Percentiles rank a stretch among this genome's conserved stretches.
Evolutionary conservation across 2,888 invertebrate genomes (phyloP).

Genomic region (Drosophila prostipennis): DNA sequence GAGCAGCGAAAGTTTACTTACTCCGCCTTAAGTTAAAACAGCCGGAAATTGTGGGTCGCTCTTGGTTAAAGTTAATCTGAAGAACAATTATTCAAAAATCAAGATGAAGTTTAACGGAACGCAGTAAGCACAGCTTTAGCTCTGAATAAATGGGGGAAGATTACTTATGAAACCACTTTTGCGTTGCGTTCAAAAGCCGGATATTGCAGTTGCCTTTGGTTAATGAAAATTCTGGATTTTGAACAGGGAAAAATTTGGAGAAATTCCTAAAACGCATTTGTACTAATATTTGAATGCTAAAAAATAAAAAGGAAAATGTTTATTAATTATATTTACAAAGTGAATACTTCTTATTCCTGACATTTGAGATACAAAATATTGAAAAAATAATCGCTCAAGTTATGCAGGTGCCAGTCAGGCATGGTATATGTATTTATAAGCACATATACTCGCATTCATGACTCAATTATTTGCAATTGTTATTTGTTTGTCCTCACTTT

Average conservation of each 20-base stretch:
- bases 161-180: neutral
- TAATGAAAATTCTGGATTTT: neutral
- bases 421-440: neutral
- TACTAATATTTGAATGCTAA: too few relatives aligned
- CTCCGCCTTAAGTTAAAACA: neutral
- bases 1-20: neutral
- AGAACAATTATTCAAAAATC: neutral
- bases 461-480: slow-evolving; percentile 23
- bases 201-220: neutral
- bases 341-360: too few relatives aligned
- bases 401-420: neutral
- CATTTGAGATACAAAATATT: too few relatives aligned
- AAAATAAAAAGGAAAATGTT: too few relatives aligned
- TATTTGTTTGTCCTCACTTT: slow-evolving; percentile 20
- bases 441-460: slow-evolving; percentile 18
- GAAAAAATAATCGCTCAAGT: neutral
- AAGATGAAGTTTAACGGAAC: neutral
- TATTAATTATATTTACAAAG: too few relatives aligned
- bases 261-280: neutral
- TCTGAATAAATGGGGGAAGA: neutral
- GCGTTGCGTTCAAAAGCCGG: neutral
- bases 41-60: slow-evolving; percentile 1
- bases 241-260: neutral
- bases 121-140: neutral
- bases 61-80: slow-evolving; percentile 1